A percentile compares a stretch with the other conserved stretches of the same genome.
These are phyloP conservation scores for Beris chalybata DNA, from an alignment of 2,888 invertebrate genomes.

Conservation along the genomic window DNA sequence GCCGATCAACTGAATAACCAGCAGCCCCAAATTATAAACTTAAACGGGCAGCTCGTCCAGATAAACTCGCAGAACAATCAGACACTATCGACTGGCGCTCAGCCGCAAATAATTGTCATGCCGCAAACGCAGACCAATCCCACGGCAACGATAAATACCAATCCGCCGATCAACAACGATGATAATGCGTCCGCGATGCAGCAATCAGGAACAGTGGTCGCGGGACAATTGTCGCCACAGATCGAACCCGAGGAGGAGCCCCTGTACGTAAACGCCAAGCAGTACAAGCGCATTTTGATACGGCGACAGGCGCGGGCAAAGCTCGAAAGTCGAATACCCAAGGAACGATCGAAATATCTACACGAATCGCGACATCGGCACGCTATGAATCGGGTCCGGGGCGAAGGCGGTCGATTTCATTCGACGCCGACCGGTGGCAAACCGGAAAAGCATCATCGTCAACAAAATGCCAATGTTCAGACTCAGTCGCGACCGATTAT, in stretches of 20 bases:
- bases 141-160: conserved; percentile 39
- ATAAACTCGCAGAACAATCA: conserved; percentile 47
- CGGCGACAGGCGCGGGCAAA: conserved; percentile 92
- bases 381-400: conserved; percentile 95
- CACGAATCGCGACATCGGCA: conserved; percentile 96
- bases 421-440: conserved; percentile 63
- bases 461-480: conserved; percentile 33
- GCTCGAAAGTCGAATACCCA: conserved; percentile 94
- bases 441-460: conserved; percentile 25
- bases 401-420: conserved; percentile 95
- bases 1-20: conserved; percentile 59
- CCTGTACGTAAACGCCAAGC: conserved; percentile 96
- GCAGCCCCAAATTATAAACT: conserved; percentile 64
- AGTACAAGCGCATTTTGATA: conserved; percentile 95
- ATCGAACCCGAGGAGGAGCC: conserved; percentile 82
- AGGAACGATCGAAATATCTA: conserved; percentile 96
- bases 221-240: conserved; percentile 38
- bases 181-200: background rate
- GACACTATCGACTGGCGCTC: conserved; percentile 39
- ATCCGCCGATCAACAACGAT: conserved; percentile 38
- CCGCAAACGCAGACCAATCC: conserved; percentile 46
- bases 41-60: conserved; percentile 56
- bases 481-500: conserved; percentile 39
- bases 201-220: conserved; percentile 10
- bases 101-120: conserved; percentile 43